Percentiles rank a stretch among this genome's conserved stretches.
Conservation (phyloP, 2,113 vertebrate genomes). For the Pleuronectes platessa region DNA sequence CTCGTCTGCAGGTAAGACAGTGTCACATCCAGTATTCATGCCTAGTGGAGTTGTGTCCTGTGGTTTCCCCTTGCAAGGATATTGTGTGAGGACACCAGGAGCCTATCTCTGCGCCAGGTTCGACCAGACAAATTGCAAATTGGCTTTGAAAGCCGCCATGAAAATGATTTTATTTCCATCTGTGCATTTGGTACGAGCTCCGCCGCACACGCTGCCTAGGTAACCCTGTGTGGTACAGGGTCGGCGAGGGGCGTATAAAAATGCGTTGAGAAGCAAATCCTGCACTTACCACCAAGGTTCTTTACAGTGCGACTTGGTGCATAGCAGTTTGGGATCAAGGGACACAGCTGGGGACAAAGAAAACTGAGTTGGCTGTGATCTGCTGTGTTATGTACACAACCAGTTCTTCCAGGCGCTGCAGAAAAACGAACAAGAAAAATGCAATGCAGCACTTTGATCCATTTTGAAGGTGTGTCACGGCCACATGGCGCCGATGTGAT, state of each 20-base stretch:
- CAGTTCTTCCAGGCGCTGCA: constrained; percentile 57
- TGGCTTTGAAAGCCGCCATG: background rate
- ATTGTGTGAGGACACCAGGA: constrained; percentile 14
- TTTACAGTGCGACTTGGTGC: constrained; percentile 30
- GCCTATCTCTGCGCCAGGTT: background rate
- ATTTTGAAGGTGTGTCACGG: constrained; percentile 53
- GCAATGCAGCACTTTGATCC: constrained; percentile 66
- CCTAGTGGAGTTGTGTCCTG: background rate
- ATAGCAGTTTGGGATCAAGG: constrained; percentile 60
- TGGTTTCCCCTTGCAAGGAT: background rate
- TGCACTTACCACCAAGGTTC: constrained; percentile 24
- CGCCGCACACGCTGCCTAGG: no score
- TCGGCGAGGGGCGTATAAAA: background rate
- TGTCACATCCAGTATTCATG: background rate
- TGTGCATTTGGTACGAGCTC: background rate
- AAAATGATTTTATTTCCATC: constrained; percentile 13
- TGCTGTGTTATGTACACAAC: constrained; percentile 53
- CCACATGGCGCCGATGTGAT: constrained; percentile 39
- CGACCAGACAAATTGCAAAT: background rate
- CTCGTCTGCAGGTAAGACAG: constrained; percentile 10
- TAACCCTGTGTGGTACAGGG: constrained; percentile 2
- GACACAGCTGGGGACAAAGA: constrained; percentile 57
- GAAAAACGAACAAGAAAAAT: constrained; percentile 54
- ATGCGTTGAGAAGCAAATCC: constrained; percentile 30
- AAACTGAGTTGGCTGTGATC: constrained; percentile 54